Conservation (phyloP, 2,888 invertebrate genomes). For the Papilio gigon region DNA sequence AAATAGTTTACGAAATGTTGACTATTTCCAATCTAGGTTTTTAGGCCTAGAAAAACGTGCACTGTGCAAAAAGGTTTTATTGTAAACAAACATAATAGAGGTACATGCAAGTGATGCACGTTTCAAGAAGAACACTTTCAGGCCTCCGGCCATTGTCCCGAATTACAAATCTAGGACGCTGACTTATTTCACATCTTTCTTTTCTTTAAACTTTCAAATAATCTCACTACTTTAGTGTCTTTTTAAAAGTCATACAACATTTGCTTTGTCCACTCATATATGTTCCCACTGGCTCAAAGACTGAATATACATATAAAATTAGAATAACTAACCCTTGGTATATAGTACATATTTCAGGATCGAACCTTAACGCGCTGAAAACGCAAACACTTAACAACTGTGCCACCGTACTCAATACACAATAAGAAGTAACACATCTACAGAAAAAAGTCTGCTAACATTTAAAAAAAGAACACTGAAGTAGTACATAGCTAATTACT, state of each 20-base stretch:
- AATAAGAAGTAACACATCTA: no score
- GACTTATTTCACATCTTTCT: slow-evolving; percentile 18
- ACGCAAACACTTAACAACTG: no score
- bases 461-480: no score
- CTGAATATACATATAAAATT: no score
- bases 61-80: slow-evolving; percentile 4
- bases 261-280: no score
- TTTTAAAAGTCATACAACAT: not conserved
- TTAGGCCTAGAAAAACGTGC: not conserved
- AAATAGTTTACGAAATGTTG: not conserved
- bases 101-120: slow-evolving; percentile 13
- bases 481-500: slow-evolving; percentile 3
- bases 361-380: no score
- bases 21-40: not conserved
- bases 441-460: no score
- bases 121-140: slow-evolving; percentile 15
- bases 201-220: not conserved
- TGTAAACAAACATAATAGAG: slow-evolving; percentile 21
- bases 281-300: no score
- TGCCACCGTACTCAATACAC: no score
- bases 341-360: no score
- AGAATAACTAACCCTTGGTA: no score
- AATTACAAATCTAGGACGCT: slow-evolving; percentile 23
- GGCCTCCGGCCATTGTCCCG: slow-evolving; percentile 10
- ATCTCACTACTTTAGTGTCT: not conserved